phyloP scores from a whole-genome alignment of 2,113 vertebrate genomes.

The Eudyptes chrysolophus region DNA sequence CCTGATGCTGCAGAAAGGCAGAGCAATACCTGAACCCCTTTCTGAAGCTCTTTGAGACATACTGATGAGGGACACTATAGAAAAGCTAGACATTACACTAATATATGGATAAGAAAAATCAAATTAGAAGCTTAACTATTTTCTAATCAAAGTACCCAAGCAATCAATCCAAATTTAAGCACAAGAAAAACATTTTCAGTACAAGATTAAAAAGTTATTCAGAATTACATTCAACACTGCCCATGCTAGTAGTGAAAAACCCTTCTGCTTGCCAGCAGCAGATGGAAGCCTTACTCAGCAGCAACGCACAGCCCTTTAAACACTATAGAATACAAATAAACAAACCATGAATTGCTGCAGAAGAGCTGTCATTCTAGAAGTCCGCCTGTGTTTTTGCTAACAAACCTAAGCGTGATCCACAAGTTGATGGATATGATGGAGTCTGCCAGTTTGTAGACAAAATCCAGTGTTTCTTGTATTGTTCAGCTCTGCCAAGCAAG shows the following conservation, averaged over 20 bases:
- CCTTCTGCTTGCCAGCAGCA: background rate
- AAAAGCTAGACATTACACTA: background rate
- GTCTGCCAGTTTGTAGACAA: background rate
- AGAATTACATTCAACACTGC: background rate
- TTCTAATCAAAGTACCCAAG: background rate
- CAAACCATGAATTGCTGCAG: background rate
- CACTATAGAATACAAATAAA: conserved; percentile 35
- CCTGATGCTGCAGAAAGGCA: background rate
- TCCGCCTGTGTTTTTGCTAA: conserved; percentile 17
- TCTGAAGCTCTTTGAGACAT: background rate
- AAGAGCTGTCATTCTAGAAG: background rate
- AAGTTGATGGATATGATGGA: background rate
- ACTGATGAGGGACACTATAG: background rate
- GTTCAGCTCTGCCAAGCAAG: background rate
- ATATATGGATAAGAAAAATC: rapidly evolving
- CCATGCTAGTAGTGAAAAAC: background rate
- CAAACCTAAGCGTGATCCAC: background rate
- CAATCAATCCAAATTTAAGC: background rate
- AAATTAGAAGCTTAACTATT: background rate
- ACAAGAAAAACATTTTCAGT: background rate
- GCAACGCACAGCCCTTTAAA: background rate
- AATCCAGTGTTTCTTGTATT: background rate
- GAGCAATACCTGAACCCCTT: background rate
- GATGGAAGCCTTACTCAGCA: conserved; percentile 41
- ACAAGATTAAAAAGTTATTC: background rate